Conservation (phyloP, 37 sponge, comb jelly and placozoan species). For the Geodia barretti region DNA sequence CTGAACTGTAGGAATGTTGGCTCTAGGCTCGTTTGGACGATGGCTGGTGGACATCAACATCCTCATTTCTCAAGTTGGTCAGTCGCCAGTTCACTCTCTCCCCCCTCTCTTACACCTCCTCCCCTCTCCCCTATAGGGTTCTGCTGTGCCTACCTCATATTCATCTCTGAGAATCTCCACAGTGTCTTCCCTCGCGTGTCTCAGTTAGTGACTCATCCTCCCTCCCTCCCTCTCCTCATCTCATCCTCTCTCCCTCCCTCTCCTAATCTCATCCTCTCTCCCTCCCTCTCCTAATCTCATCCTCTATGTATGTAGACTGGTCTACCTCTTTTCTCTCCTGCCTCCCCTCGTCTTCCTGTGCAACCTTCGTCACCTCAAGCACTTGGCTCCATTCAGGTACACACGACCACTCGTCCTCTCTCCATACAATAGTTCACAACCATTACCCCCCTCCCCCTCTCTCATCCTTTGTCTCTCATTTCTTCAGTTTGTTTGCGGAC, state of each 20-base stretch:
- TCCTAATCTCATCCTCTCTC: background rate
- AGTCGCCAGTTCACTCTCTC: conserved; percentile 8
- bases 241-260: background rate
- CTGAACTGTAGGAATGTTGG: conserved; percentile 43
- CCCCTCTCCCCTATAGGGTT: conserved; percentile 60
- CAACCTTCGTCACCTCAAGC: conserved; percentile 54
- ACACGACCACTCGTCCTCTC: background rate
- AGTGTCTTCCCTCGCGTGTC: conserved; percentile 53
- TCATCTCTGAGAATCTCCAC: conserved; percentile 83
- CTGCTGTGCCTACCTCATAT: conserved; percentile 97
- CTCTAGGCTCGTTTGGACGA: conserved; percentile 73
- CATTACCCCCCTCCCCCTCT: background rate
- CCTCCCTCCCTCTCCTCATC: background rate
- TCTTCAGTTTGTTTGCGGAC: conserved; percentile 77
- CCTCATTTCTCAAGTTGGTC: conserved; percentile 84
- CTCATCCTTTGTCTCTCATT: background rate
- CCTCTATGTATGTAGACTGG: conserved; percentile 1
- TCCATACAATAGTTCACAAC: conserved; percentile 5
- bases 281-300: background rate
- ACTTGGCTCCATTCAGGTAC: conserved; percentile 62
- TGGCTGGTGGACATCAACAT: conserved; percentile 67
- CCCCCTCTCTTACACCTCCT: background rate
- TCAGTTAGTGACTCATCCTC: conserved; percentile 53
- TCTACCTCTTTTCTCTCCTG: conserved; percentile 30
- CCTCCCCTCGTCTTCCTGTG: conserved; percentile 51